phyloP scores from a whole-genome alignment of 2,888 invertebrate species.

The Cerastis leucographa region DNA sequence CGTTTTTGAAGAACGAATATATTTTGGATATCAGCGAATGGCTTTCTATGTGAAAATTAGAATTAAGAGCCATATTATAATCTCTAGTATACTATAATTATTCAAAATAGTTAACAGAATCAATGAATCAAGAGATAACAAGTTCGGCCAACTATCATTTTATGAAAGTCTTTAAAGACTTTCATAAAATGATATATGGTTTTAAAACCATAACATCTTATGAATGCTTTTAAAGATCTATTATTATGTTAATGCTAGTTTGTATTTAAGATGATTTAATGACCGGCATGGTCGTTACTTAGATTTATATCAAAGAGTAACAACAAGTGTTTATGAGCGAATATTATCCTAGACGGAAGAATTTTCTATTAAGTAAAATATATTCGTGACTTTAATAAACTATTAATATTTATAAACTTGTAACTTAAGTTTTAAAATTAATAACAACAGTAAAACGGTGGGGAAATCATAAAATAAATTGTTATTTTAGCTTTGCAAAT shows the following conservation, averaged over 20 bases:
- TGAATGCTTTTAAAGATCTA: background rate
- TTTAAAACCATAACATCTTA: background rate
- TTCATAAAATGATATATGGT: too few relatives aligned
- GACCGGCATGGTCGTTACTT: background rate
- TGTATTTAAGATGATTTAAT: conserved; percentile 25
- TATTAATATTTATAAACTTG: background rate
- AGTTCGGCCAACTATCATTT: background rate
- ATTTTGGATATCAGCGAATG: too few relatives aligned
- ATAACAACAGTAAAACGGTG: background rate
- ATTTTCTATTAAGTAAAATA: background rate
- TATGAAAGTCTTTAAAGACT: conserved; percentile 30
- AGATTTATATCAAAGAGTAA: conserved; percentile 40
- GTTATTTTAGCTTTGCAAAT: background rate
- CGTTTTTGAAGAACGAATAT: too few relatives aligned
- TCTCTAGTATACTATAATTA: too few relatives aligned
- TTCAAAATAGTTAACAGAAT: background rate
- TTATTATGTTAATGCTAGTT: background rate
- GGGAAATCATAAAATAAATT: background rate
- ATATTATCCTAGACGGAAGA: background rate
- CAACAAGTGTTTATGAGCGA: background rate
- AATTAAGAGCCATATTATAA: background rate
- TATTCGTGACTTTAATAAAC: background rate
- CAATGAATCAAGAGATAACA: background rate
- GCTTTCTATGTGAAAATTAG: background rate
- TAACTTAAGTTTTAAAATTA: background rate